Base-by-base conservation (phyloP, 64 coral and sea anemone species). In the Astreopora myriophthalma region DNA sequence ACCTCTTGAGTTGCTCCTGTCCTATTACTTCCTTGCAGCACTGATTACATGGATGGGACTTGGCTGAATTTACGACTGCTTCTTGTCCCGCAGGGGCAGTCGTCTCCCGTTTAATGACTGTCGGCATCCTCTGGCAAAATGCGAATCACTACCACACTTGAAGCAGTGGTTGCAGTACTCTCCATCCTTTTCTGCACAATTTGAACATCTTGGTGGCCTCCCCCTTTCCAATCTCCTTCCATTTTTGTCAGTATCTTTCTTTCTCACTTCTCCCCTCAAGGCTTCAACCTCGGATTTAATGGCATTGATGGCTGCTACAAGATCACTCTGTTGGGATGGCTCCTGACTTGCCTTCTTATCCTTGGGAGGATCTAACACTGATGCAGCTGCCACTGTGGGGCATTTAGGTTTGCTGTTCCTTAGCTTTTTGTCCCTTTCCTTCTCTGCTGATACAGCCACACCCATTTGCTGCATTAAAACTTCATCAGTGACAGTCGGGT, bases 101-200 rank as follows among this genome's bases (percentile, higher is more conserved):
- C 40, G 40, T 8, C 40, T 67, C 83, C 63, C 13, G 83, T 70
- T 86, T 86, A 25, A 34, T 62, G 69, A 32, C 17, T 76, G 69
- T 34, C 67, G n/a, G 46, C 83, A 86, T 28, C 24, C 67, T 14
- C 83, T 38, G 13, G 89, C 89, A 79, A 89, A 89, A 42, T 89
- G 87, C 1, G 49, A 37, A 2, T 63, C 74, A 81, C 88, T 88
- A 2, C 88, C 94, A 95, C 94, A 95, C 73, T 87, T 91, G 25
- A 95, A 95, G n/a, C 94, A 95, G 64, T 92, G 94, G 31, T 80
- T 79, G 64, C 89, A 92, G 61, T 71, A 79, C 11, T 91, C 66
- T 1, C 51, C 69, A 12, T 79, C 76, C 16, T 34, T 69, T 1
- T 92, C 67, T 16, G 62, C 32, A 26, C 94, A 91, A 23, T 34